Base-by-base conservation (phyloP, 1,140 invertebrate species). In the Hyposmocoma kahamanoa region DNA sequence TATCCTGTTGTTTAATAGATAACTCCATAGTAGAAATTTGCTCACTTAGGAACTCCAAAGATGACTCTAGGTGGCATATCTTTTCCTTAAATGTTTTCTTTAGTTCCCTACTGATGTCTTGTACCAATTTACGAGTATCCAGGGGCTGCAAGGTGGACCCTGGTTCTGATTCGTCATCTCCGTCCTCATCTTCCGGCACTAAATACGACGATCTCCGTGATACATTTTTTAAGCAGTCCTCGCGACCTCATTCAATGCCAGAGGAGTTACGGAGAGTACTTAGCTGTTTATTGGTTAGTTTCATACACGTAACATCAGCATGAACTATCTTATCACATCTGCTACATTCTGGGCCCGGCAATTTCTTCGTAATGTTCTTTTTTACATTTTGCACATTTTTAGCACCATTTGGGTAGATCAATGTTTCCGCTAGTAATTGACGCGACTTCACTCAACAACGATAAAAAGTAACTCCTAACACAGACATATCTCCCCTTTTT, bases 221-320 rank as follows among this genome's bases (percentile, higher is more conserved):
- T 1, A 55, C 5, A 21, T 60, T 60, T 45, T 57, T 53, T 9
- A 56, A 17, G 15, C 59, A 67, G 1, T 60, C 56, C 17, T 62
- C 53, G 32, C 63, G 62, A 20, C 59, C 58, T 57, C 60, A 67
- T 53, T 61, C 63, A 9, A 63, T 51, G 8, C 55, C 55, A 15
- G 48, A 24, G 0, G 64, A 48, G 42, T 53, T 62, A 19, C 36
- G 32, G 15, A n/a, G n/a, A n/a, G n/a, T n/a, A n/a, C n/a, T n/a
- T n/a, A 48, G 36, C 15, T 66, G 52, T 41, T 66, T 66, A 21
- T 56, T 51, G 8, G 48, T 53, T 0, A 66, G 34, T 43, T 62
- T 54, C 15, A 49, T 36, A 22, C 56, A 59, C n/a, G 42, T 15
- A 21, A n/a, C n/a, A n/a, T n/a, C n/a, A n/a, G n/a, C n/a, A n/a